Base-by-base conservation (phyloP, 2,797 vertebrate genomes). In the Gephyroberyx darwinii region DNA sequence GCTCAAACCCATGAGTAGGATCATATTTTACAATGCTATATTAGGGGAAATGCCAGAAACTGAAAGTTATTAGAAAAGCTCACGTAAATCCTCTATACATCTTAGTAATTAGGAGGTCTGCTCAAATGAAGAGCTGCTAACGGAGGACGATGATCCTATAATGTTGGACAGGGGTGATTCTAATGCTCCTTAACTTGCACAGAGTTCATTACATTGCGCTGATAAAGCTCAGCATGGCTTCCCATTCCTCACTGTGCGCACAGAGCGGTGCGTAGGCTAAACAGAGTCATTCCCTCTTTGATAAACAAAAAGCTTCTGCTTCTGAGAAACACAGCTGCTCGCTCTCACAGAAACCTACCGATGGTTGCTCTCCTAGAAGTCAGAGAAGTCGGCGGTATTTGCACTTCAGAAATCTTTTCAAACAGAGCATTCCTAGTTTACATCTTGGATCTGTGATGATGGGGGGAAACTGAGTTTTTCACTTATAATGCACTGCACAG, bases 61-160 rank as follows among this genome's bases (percentile, higher is more conserved):
- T 33, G 69, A 54, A 65, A 77, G 75, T 78, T 13, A 81, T 57
- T 43, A 26, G 53, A 16, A 71, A 67, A 67, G 73, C 74, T 69
- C 57, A 70, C 41, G 80, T 77, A 78, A 78, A 83, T 71, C 50
- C 35, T 71, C 22, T 52, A 78, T 70, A 73, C 56, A 68, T 68
- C 45, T 59, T 37, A 48, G 53, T 85, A 86, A 87, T 86, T 81
- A 83, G 84, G 80, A 80, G 12, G 22, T 82, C 66, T 79, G 71
- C 53, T n/a, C 55, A 78, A 79, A 76, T 75, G 43, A 84, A 67
- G 67, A 74, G 70, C 83, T 78, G 68, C 52, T 75, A 81, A 70
- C 26, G 41, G 43, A 80, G 65, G 55, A 86, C 71, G 77, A 76
- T 54, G 65, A 80, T 65, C 58, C 63, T 75, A 53, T 77, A 80